phyloP scores from a whole-genome alignment of 2,797 vertebrate genomes.

The Myripristis jacobus region DNA sequence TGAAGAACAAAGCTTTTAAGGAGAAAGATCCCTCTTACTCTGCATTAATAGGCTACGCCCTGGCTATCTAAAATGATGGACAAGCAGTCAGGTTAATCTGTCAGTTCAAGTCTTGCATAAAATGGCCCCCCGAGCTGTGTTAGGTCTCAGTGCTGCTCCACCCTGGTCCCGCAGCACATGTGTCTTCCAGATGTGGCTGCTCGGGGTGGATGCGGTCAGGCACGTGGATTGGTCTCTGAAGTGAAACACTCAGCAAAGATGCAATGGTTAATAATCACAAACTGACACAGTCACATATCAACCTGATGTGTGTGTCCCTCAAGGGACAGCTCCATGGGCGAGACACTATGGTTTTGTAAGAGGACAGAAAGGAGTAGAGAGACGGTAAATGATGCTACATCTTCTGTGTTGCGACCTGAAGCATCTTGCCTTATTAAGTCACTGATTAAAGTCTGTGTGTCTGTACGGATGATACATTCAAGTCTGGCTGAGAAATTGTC shows the following conservation, averaged over 20 bases:
- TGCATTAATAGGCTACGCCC: conserved; percentile 30
- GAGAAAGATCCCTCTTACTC: conserved; percentile 19
- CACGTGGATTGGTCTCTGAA: conserved; percentile 53
- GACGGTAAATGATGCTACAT: background rate
- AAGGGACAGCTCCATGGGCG: background rate
- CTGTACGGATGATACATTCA: conserved; percentile 2
- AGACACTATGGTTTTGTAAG: background rate
- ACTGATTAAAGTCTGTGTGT: conserved; percentile 6
- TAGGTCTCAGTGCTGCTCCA: conserved; percentile 55
- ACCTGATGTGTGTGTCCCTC: conserved; percentile 10
- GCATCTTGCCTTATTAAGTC: background rate
- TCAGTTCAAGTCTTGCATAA: conserved; percentile 60
- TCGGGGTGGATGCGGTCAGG: conserved; percentile 54
- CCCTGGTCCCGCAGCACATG: conserved; percentile 63
- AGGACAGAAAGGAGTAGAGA: background rate
- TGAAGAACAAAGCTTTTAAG: background rate
- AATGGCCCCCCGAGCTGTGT: conserved; percentile 65
- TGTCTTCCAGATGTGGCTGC: conserved; percentile 77
- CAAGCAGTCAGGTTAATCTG: conserved; percentile 68
- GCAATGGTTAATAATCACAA: conserved; percentile 36
- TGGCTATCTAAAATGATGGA: conserved; percentile 72
- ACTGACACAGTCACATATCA: conserved; percentile 41
- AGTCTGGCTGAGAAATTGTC: background rate
- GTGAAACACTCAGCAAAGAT: conserved; percentile 43
- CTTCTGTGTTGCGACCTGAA: background rate